Conservation (phyloP, 2,113 vertebrate genomes). For the Hymenochirus boettgeri region DNA sequence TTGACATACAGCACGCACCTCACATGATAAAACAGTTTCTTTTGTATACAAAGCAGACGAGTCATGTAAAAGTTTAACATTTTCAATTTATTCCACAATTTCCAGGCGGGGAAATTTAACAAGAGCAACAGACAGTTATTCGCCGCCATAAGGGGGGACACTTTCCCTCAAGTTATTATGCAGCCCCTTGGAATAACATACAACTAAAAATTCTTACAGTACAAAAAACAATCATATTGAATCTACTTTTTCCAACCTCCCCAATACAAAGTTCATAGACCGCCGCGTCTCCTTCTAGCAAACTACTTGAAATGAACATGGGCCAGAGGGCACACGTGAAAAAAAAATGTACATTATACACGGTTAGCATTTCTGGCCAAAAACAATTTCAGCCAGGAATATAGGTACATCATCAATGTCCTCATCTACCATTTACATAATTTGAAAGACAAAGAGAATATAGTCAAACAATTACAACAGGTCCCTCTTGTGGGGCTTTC, state of each 20-base stretch:
- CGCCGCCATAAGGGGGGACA: slow-evolving; percentile 34
- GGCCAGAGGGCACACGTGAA: not conserved
- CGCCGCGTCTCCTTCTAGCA: slow-evolving; percentile 3
- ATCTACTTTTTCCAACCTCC: slow-evolving; percentile 4
- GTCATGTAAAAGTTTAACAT: slow-evolving; percentile 68
- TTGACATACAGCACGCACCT: no score
- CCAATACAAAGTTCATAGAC: slow-evolving; percentile 3
- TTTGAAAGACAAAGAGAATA: not conserved
- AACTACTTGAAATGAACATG: not conserved
- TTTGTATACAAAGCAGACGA: slow-evolving; percentile 29
- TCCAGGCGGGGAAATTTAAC: slow-evolving; percentile 62
- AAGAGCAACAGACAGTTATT: slow-evolving; percentile 12
- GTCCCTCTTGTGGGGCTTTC: not conserved
- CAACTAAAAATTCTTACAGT: slow-evolving; percentile 67
- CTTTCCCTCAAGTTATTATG: not conserved
- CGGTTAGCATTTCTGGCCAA: not conserved
- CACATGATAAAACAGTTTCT: no score
- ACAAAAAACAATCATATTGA: slow-evolving; percentile 58
- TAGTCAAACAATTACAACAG: not conserved
- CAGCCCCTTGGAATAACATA: slow-evolving; percentile 54
- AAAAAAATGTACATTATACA: no score
- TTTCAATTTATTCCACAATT: slow-evolving; percentile 79
- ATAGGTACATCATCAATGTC: not conserved
- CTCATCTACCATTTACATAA: not conserved
- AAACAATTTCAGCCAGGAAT: not conserved